Base-by-base conservation (phyloP, 2,113 vertebrate genomes). In the Siniperca knerii region DNA sequence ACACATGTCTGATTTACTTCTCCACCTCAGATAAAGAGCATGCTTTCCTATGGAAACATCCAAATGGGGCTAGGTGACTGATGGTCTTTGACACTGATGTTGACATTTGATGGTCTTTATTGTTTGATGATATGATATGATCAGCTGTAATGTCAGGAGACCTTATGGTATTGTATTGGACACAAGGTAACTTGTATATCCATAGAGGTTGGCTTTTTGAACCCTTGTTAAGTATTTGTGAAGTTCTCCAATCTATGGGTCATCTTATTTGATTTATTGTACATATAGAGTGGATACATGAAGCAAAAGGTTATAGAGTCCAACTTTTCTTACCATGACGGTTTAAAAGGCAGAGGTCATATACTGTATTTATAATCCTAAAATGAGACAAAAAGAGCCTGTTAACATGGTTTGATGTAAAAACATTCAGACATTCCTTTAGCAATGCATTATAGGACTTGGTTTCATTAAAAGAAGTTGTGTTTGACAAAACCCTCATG, bases 401-500 rank as follows among this genome's bases (percentile, higher is more conserved):
- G 11, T n/a, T 40, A 42, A 44, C 55, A 23, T 57, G 23, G 20
- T 46, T 20, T 18, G 37, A 62, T 46, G 62, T 52, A 9, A 37
- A 69, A 71, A 44, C 13, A 66, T 62, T 67, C 54, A 68, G 1
- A 37, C 10, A n/a, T 57, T 8, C 8, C 29, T 61, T 73, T 52
- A 58, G 42, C 20, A 48, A 13, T 8, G 20, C 23, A 16, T 46
- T 20, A 12, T 15, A 54, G 62, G 40, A 44, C 44, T 69, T 11
- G 0, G 23, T 71, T 83, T 78, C 52, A 48, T 81, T 75, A 58
- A 64, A 71, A 74, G 23, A 58, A 48, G 69, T 13, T 86, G 58
- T 50, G 15, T 79, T 68, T 76, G 50, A 83, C 64, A 76, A 81
- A 79, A 50, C 18, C 29, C 57, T 73, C 37, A 50, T 84, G 61